phyloP scores from a whole-genome alignment of 2,797 vertebrate species.

The Macropodus opercularis region DNA sequence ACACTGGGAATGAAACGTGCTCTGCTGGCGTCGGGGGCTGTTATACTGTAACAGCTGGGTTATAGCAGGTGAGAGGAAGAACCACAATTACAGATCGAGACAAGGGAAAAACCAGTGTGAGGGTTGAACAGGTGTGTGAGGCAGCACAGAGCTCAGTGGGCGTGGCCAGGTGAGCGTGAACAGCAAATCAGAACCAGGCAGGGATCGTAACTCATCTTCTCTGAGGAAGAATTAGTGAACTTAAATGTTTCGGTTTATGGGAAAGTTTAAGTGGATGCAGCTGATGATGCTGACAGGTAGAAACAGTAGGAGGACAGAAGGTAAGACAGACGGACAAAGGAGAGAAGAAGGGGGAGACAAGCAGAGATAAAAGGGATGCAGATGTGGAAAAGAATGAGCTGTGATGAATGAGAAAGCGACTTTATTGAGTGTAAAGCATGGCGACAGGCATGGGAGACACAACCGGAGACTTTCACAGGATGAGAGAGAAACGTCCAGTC shows the following conservation, averaged over 20 bases:
- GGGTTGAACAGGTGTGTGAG: no score
- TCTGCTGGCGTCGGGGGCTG: no score
- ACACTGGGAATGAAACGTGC: no score
- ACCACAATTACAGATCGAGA: not conserved
- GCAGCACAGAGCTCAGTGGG: no score
- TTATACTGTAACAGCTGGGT: no score
- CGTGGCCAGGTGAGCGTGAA: no score
- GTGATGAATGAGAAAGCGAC: constrained; percentile 60
- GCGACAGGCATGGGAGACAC: constrained; percentile 55
- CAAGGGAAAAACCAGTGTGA: not conserved
- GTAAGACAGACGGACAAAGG: constrained; percentile 39
- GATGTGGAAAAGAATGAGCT: constrained; percentile 53
- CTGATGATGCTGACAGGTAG: constrained; percentile 31
- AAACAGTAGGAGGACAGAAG: constrained; percentile 20
- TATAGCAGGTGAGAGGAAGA: no score
- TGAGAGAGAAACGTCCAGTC: constrained; percentile 77
- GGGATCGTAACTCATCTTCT: no score
- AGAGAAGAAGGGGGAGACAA: constrained; percentile 41
- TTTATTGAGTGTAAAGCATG: constrained; percentile 60
- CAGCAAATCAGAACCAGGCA: no score
- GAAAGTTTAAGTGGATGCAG: no score
- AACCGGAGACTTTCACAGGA: constrained; percentile 64
- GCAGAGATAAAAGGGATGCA: constrained; percentile 63
- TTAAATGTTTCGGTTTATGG: no score
- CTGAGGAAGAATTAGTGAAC: no score